phyloP scores from a whole-genome alignment of 2,888 invertebrate genomes.

The Drosophila neoperkinsi region DNA sequence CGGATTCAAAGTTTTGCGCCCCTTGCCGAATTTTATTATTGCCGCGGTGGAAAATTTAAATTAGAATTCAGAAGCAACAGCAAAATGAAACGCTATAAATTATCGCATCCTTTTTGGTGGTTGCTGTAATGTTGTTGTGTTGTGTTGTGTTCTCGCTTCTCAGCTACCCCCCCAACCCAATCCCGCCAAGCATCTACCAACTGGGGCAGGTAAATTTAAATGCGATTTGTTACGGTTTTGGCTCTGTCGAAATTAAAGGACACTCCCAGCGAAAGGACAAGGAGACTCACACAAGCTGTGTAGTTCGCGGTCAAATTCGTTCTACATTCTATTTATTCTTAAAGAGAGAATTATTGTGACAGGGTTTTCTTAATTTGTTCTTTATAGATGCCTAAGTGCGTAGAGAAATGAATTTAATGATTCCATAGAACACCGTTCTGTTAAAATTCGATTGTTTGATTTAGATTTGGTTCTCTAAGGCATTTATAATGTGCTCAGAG shows the following conservation, averaged over 20 bases:
- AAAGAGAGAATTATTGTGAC: slow-evolving; percentile 63
- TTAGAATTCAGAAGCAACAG: slow-evolving; percentile 77
- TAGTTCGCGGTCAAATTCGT: slow-evolving; percentile 32
- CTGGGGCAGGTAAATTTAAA: slow-evolving; percentile 81
- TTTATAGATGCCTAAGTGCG: slow-evolving; percentile 17
- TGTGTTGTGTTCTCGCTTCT: slow-evolving; percentile 21
- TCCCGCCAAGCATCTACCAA: slow-evolving; percentile 11
- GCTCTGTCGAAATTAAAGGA: slow-evolving; percentile 68
- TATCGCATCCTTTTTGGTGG: slow-evolving; percentile 78
- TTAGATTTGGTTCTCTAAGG: background rate
- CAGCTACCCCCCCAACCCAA: background rate
- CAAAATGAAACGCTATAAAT: slow-evolving; percentile 78
- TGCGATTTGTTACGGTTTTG: slow-evolving; percentile 83
- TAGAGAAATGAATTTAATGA: background rate
- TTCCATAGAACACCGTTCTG: slow-evolving; percentile 7
- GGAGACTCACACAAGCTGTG: slow-evolving; percentile 23
- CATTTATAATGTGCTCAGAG: background rate
- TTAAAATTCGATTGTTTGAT: slow-evolving; percentile 9
- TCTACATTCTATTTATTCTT: slow-evolving; percentile 7
- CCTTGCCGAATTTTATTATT: slow-evolving; percentile 70
- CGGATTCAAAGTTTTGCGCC: slow-evolving; percentile 18
- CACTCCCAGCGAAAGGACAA: slow-evolving; percentile 19
- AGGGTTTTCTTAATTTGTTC: slow-evolving; percentile 65
- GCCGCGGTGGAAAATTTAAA: slow-evolving; percentile 82
- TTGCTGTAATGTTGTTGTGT: slow-evolving; percentile 31